Evolutionary conservation across 2,888 invertebrate genomes (phyloP), one percentile per base, ranked within the genome.

Genomic region (Automeris io): DNA sequence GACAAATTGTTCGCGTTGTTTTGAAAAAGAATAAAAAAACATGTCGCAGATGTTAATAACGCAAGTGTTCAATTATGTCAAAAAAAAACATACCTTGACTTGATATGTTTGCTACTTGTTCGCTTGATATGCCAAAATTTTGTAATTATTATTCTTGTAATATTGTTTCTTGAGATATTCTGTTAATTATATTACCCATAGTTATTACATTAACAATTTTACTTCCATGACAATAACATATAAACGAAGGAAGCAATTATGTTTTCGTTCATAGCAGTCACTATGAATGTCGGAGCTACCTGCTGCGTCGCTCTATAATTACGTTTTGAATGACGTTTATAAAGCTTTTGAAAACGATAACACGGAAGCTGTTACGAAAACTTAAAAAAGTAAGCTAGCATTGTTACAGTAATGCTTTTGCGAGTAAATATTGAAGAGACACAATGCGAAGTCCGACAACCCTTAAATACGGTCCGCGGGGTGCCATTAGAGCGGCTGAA

Each of bases 371-470:
- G 82, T 65, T 71, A 55, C 70, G 68, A 74, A 77, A 80, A 81
- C 73, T 80, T 81, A 83, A 82, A 85, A 86, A 82, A 85, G 78
- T 72, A 73, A 76, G 77, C 75, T 69, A 75, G 77, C 73, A 82
- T 86, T 86, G 86, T 86, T 82, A 65, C 82, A 70, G 65, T 86
- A 86, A 86, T 86, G 77, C 79, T 75, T 82, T 86, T 83, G 78
- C 75, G 78, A 85, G 86, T 86, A 86, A 86, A 86, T 82, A 86
- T 86, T 85, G 85, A 80, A 77, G 61, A 71, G 67, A 62, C 67
- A 85, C 81, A 85, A 86, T 72, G 72, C 76, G 67, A 67, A 72
- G 58, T 61, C 75, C 78, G 69, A 62, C 79, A 85, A 83, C 85
- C 85, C 85, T 85, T 85, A 72, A 79, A 75, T 76, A 68, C 52